Conservation (phyloP, 2,113 vertebrate species). For the Salvelinus alpinus region DNA sequence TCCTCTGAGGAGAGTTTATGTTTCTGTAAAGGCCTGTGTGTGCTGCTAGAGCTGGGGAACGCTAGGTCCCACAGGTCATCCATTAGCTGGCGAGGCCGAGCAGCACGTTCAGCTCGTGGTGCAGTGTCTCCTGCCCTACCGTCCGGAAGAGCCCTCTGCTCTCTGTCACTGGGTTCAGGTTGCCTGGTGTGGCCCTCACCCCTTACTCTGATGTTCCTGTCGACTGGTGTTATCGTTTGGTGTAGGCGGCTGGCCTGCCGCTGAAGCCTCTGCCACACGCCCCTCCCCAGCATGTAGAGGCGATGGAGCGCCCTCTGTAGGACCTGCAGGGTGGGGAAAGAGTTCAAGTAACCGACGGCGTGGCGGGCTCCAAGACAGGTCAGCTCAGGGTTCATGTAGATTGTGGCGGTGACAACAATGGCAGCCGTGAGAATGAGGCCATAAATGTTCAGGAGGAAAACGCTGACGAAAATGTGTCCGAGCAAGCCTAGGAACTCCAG, state of each 20-base stretch:
- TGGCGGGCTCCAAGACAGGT: conserved; percentile 52
- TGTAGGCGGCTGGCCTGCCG: conserved; percentile 48
- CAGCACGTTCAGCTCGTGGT: background rate
- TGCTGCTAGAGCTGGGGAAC: conserved; percentile 57
- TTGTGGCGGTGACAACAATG: conserved; percentile 65
- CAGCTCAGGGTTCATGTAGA: conserved; percentile 78
- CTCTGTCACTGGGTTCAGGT: conserved; percentile 19
- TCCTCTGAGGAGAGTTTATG: conserved; percentile 52
- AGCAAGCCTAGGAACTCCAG: conserved; percentile 80
- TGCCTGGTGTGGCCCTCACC: conserved; percentile 39
- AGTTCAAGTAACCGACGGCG: conserved; percentile 57
- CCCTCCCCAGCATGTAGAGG: conserved; percentile 73
- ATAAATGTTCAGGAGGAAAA: conserved; percentile 84
- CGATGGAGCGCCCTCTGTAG: conserved; percentile 29
- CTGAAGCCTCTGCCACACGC: conserved; percentile 73
- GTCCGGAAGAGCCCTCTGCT: conserved; percentile 46
- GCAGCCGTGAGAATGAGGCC: conserved; percentile 78
- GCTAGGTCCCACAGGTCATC: conserved; percentile 28
- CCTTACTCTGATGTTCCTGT: background rate
- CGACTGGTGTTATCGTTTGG: conserved; percentile 6
- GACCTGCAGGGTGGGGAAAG: conserved; percentile 54
- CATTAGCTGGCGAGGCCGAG: background rate
- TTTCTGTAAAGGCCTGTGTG: conserved; percentile 49
- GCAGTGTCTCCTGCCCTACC: conserved; percentile 49
- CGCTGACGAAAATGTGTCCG: conserved; percentile 75